A percentile compares a stretch with the other conserved stretches of the same genome.
Evolutionary conservation across 2,888 invertebrate species (phyloP).

Genomic region (Philereme vetulata): DNA sequence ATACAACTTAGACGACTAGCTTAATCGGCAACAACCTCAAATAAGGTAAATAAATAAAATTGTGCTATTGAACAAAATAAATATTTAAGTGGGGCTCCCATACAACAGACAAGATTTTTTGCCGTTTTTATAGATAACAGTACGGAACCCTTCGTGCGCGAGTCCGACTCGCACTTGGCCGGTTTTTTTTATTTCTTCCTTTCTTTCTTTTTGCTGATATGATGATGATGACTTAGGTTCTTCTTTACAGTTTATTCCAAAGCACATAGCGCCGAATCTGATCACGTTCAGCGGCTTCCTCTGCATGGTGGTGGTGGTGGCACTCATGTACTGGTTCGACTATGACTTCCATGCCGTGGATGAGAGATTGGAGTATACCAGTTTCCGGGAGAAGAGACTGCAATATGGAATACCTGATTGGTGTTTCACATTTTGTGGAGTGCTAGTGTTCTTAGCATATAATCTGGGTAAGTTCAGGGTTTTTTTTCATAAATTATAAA

Average conservation of each 20-base stretch:
- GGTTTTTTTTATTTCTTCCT: too few relatives aligned
- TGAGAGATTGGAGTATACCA: slow-evolving; percentile 27
- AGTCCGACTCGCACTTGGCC: too few relatives aligned
- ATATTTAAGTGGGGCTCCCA: too few relatives aligned
- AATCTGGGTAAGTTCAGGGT: slow-evolving; percentile 95
- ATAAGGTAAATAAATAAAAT: too few relatives aligned
- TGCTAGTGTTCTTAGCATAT: slow-evolving; percentile 96
- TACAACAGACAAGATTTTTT: too few relatives aligned
- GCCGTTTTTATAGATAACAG: too few relatives aligned
- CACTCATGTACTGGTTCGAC: slow-evolving; percentile 92
- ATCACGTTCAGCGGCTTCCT: slow-evolving; percentile 98
- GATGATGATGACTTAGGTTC: background rate
- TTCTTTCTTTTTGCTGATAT: too few relatives aligned
- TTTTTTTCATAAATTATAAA: too few relatives aligned
- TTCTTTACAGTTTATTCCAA: slow-evolving; percentile 90
- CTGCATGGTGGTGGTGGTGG: slow-evolving; percentile 92
- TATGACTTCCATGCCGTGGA: slow-evolving; percentile 86
- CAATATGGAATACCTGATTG: slow-evolving; percentile 87
- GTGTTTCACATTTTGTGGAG: slow-evolving; percentile 92
- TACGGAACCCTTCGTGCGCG: too few relatives aligned
- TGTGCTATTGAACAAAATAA: too few relatives aligned
- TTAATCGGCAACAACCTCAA: too few relatives aligned
- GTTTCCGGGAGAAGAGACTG: slow-evolving; percentile 27
- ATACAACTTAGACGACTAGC: too few relatives aligned
- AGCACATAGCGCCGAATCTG: slow-evolving; percentile 97